Base-by-base conservation (phyloP, 2,113 vertebrate species). In the Thunnus maccoyii region DNA sequence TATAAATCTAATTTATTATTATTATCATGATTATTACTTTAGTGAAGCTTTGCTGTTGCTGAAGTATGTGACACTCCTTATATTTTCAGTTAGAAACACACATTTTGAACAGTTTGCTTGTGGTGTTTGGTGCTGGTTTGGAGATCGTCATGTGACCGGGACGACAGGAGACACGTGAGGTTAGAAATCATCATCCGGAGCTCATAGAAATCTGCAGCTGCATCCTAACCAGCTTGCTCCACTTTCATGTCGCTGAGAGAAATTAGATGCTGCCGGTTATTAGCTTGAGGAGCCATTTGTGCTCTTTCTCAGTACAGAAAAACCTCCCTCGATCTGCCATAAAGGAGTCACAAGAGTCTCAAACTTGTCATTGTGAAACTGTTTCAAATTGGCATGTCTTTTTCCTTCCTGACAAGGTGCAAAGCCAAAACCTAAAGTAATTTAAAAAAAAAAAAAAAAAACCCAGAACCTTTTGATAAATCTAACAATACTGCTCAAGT, bases 191-290 rank as follows among this genome's bases (percentile, higher is more conserved):
- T 62, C 18, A 20, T 46, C 22, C 0, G 4, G 17, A 46, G 66
- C 48, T 61, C 55, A 54, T 57, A 69, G 47, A 47, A 32, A 70
- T 18, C 50, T 71, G 76, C 58, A 48, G 60, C 60, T 41, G 68
- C 57, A 18, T 65, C 77, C 68, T 56, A 64, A 71, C 18, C 36
- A 22, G 66, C 56, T 44, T 0, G 32, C 47, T 61, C 65, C 47
- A 30, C 57, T 55, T 62, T 71, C 66, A 63, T 63, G 66, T 70
- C 30, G 52, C 3, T 0, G 1, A 17, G 56, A 47, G 36, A 47
- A 54, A 63, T 30, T 3, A 78, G 57, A 18, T 14, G 58, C 25
- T 62, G 5, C 5, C n/a, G 51, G 46, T 54, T 46, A 20, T 32
- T 30, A 60, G 52, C 30, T 15, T 5, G 60, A 48, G 48, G 48